These are phyloP conservation scores for Hormiphora californensis DNA, from an alignment of 37 sponge, comb jelly and placozoan genomes.

Conservation along the genomic window DNA sequence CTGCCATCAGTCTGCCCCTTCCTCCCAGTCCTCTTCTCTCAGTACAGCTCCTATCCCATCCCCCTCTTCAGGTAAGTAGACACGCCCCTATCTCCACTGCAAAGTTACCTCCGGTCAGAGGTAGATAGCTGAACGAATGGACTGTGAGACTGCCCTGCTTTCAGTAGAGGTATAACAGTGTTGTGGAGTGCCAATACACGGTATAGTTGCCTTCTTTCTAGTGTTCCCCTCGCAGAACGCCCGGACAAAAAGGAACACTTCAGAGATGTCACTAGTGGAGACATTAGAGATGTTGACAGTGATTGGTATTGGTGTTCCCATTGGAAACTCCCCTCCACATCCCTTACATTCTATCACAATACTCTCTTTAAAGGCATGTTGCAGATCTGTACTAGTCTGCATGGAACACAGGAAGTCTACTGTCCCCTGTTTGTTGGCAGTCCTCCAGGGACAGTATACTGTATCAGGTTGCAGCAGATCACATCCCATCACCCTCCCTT, in stretches of 20 bases:
- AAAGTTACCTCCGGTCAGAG: neutral
- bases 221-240: neutral
- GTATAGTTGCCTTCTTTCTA: neutral
- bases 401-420: neutral
- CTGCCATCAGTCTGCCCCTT: neutral
- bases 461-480: neutral
- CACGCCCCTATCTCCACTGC: neutral
- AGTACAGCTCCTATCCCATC: too few relatives aligned
- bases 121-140: neutral
- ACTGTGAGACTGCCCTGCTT: neutral
- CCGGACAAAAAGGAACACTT: neutral
- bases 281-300: neutral
- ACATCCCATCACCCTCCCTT: neutral
- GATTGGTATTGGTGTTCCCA: neutral
- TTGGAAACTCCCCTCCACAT: neutral
- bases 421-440: neutral
- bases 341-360: neutral
- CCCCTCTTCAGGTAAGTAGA: neutral
- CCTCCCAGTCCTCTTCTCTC: too few relatives aligned
- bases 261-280: neutral
- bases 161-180: neutral
- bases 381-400: neutral
- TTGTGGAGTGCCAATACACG: slow-evolving; percentile 12
- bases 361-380: slow-evolving; percentile 6
- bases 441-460: neutral